Conservation (phyloP, 2,113 vertebrate species). For the Psilopsiagon aurifrons region DNA sequence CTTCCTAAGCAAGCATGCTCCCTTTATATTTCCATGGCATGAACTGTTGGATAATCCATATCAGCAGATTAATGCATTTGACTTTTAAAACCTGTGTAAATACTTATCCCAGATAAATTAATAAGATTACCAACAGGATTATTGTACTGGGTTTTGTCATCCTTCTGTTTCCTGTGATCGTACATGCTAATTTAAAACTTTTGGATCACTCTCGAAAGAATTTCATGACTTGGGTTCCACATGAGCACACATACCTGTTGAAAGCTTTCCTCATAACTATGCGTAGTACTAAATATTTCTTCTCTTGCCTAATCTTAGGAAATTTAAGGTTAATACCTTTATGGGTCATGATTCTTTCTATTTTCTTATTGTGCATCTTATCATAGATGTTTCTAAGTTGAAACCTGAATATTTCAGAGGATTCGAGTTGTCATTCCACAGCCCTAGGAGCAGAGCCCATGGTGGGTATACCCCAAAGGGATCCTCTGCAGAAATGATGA, state of each 20-base stretch:
- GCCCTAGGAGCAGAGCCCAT: neutral
- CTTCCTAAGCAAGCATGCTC: neutral
- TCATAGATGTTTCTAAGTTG: neutral
- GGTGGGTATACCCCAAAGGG: neutral
- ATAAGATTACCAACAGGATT: conserved; percentile 1
- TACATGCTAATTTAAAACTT: neutral
- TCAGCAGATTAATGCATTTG: neutral
- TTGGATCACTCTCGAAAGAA: neutral
- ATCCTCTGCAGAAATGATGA: neutral
- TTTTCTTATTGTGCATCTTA: neutral
- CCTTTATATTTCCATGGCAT: neutral
- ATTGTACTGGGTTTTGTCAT: neutral
- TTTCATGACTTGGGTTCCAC: neutral
- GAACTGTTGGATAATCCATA: conserved; percentile 8
- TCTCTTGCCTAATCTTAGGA: neutral
- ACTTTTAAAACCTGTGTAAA: neutral
- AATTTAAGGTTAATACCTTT: neutral
- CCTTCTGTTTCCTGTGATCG: neutral
- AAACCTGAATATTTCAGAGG: neutral
- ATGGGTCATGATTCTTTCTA: neutral
- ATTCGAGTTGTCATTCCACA: neutral
- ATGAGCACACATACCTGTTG: neutral
- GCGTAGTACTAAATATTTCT: neutral
- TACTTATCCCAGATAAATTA: neutral
- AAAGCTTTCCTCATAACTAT: neutral